A percentile compares a stretch with the other conserved stretches of the same genome.
Conservation (phyloP, 2,113 vertebrate species). For the Pterocles orientalis region DNA sequence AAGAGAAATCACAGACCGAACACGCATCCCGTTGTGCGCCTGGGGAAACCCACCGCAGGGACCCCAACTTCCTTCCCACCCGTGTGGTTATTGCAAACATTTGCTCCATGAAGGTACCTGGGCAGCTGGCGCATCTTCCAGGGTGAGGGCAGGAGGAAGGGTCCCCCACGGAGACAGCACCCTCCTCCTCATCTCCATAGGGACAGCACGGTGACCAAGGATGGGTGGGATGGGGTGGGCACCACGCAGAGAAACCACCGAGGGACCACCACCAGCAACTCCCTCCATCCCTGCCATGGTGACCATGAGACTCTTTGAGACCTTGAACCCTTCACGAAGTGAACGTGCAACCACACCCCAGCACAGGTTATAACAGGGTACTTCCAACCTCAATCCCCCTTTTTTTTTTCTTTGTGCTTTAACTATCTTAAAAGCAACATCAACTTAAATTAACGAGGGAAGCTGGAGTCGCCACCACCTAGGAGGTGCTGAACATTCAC, state of each 20-base stretch:
- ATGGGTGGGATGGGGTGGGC: not conserved
- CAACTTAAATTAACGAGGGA: not conserved
- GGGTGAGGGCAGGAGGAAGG: not conserved
- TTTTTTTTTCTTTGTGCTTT: not conserved
- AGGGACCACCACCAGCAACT: not conserved
- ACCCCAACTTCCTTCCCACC: not conserved
- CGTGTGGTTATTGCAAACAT: accelerated
- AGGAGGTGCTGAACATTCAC: not conserved
- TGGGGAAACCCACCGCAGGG: not conserved
- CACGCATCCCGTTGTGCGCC: not conserved
- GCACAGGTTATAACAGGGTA: not conserved
- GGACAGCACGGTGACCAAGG: not conserved
- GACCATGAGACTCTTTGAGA: accelerated
- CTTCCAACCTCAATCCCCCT: not conserved
- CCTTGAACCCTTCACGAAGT: not conserved
- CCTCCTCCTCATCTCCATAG: not conserved
- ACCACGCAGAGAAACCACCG: not conserved
- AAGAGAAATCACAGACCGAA: not conserved
- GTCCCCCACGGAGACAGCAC: not conserved
- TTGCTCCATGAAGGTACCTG: no score
- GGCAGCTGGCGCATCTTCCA: accelerated
- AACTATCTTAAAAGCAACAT: not conserved
- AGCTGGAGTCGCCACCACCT: not conserved
- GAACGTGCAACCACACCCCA: not conserved
- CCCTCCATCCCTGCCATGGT: no score